phyloP scores from a whole-genome alignment of 2,797 vertebrate species.

The Gastrophryne carolinensis region DNA sequence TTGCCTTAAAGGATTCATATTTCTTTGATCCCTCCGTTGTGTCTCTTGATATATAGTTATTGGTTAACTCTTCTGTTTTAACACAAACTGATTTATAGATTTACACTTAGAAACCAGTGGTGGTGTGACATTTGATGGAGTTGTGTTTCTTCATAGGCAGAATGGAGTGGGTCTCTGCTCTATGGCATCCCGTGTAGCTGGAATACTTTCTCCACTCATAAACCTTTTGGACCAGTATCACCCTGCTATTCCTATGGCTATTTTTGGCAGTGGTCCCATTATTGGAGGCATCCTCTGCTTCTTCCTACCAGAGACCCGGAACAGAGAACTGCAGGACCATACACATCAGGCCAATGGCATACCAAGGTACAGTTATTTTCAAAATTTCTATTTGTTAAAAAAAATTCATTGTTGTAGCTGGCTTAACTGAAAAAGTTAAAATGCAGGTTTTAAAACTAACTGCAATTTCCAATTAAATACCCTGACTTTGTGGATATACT shows the following conservation, averaged over 20 bases:
- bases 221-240: slow-evolving; percentile 72
- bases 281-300: slow-evolving; percentile 66
- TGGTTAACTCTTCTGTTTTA: too few relatives aligned
- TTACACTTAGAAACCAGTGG: too few relatives aligned
- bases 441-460: too few relatives aligned
- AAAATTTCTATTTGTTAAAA: neutral
- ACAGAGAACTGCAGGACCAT: slow-evolving; percentile 71
- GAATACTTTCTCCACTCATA: slow-evolving; percentile 79
- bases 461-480: too few relatives aligned
- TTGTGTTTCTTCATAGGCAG: slow-evolving; percentile 67
- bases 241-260: slow-evolving; percentile 71
- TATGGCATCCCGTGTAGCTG: slow-evolving; percentile 69
- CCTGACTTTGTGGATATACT: too few relatives aligned
- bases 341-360: slow-evolving; percentile 9
- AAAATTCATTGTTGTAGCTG: neutral
- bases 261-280: slow-evolving; percentile 72
- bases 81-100: too few relatives aligned
- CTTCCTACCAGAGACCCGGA: slow-evolving; percentile 80
- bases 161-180: slow-evolving; percentile 78
- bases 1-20: too few relatives aligned
- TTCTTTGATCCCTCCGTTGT: too few relatives aligned
- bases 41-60: too few relatives aligned
- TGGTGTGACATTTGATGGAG: too few relatives aligned
- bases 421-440: too few relatives aligned
- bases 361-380: slow-evolving; percentile 40